Percentiles rank a stretch among this genome's conserved stretches.
Conservation (phyloP, 1,140 invertebrate genomes). For the Bathynomus jamesi region DNA sequence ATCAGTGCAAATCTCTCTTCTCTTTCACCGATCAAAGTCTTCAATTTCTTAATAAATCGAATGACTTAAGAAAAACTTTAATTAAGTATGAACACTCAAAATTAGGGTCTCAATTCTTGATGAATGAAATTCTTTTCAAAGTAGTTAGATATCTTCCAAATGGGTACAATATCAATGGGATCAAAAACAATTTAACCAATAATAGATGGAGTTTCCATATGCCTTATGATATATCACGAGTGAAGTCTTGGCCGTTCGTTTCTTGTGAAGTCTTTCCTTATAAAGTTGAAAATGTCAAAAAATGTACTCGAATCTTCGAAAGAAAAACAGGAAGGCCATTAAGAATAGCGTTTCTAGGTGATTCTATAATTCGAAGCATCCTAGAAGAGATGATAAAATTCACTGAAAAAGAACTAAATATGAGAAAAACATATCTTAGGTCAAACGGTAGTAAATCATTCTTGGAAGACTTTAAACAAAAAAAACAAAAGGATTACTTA, state of each 20-base stretch:
- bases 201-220: neutral
- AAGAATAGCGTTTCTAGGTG: neutral
- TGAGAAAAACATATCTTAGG: neutral
- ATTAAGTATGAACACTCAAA: no score
- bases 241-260: neutral
- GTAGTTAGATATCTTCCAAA: no score
- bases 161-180: no score
- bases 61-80: no score
- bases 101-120: no score
- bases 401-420: neutral
- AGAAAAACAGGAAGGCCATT: neutral
- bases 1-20: no score
- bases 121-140: no score
- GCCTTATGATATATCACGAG: neutral
- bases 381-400: neutral
- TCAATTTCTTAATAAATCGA: no score
- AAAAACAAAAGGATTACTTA: neutral
- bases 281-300: neutral
- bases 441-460: no score
- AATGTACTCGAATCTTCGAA: neutral
- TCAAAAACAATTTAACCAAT: no score
- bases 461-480: neutral
- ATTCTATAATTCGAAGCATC: neutral
- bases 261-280: neutral
- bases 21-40: no score